Conservation (phyloP, 1,140 invertebrate genomes). For the Drosophila auraria region DNA sequence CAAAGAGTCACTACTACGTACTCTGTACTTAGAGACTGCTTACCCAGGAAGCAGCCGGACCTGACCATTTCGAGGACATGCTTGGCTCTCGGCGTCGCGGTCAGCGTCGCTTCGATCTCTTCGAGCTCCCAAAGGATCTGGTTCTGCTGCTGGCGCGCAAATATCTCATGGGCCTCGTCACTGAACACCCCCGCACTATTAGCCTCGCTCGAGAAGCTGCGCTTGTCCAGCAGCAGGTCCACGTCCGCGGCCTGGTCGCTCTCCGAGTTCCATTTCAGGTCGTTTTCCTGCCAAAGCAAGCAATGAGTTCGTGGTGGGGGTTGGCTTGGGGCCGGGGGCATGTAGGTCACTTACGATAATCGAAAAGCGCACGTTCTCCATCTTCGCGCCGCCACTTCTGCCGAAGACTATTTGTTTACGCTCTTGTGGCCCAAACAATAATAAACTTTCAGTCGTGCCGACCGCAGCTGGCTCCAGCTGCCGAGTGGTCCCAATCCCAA, state of each 20-base stretch:
- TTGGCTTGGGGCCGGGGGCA: background rate
- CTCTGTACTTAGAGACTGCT: background rate
- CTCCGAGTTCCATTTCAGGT: slow-evolving; percentile 81
- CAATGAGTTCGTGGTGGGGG: background rate
- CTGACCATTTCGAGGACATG: slow-evolving; percentile 86
- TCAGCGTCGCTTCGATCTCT: slow-evolving; percentile 85
- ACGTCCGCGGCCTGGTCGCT: slow-evolving; percentile 63
- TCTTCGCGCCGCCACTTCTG: slow-evolving; percentile 52
- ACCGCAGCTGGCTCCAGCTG: slow-evolving; percentile 48
- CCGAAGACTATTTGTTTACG: slow-evolving; percentile 55
- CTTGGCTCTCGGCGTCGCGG: slow-evolving; percentile 85
- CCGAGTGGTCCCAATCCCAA: slow-evolving; percentile 16
- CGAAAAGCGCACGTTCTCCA: slow-evolving; percentile 84
- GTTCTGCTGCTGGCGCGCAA: slow-evolving; percentile 71
- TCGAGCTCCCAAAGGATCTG: slow-evolving; percentile 85
- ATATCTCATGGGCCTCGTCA: slow-evolving; percentile 78
- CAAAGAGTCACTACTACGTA: background rate
- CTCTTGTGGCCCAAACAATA: slow-evolving; percentile 60
- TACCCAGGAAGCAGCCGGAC: slow-evolving; percentile 80
- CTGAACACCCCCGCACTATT: slow-evolving; percentile 82
- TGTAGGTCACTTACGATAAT: slow-evolving; percentile 77
- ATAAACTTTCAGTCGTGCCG: slow-evolving; percentile 44
- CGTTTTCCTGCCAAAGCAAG: slow-evolving; percentile 79
- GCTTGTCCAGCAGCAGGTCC: slow-evolving; percentile 75
- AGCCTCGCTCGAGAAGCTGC: slow-evolving; percentile 86